phyloP scores from a whole-genome alignment of 2,888 invertebrate genomes.

The Chrysolina oricalcia region DNA sequence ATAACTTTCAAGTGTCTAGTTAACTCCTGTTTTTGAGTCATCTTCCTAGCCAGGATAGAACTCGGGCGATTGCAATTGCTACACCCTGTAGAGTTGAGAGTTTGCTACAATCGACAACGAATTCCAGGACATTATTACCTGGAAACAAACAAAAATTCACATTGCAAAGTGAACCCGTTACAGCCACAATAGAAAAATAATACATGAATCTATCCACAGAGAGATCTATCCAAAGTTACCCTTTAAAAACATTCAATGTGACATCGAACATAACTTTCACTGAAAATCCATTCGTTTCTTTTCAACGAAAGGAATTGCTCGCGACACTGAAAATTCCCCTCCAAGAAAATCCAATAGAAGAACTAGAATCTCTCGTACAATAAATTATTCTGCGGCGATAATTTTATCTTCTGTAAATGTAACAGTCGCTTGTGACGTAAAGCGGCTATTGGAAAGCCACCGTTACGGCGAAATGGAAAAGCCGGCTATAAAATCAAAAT shows the following conservation, averaged over 20 bases:
- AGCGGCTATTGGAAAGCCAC: constrained; percentile 58
- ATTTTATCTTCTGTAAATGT: constrained; percentile 55
- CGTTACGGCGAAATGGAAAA: constrained; percentile 60
- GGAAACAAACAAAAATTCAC: too few species aligned
- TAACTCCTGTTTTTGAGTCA: too few species aligned
- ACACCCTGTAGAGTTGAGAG: too few species aligned
- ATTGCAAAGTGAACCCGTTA: too few species aligned
- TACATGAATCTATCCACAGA: not conserved
- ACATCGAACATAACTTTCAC: not conserved
- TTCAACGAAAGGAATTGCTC: constrained; percentile 2
- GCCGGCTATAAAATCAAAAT: constrained; percentile 68
- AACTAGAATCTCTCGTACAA: constrained; percentile 37
- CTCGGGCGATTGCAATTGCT: too few species aligned
- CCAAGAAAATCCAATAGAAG: constrained; percentile 37
- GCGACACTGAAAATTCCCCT: constrained; percentile 1
- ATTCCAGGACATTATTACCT: too few species aligned
- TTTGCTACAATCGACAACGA: too few species aligned
- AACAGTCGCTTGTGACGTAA: constrained; percentile 53
- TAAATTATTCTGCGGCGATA: constrained; percentile 54
- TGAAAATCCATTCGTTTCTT: not conserved
- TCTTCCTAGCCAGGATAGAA: too few species aligned
- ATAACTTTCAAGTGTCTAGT: too few species aligned
- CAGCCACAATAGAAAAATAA: too few species aligned
- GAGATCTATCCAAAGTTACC: not conserved
- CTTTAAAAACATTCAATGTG: not conserved